Conservation (phyloP, 1,140 invertebrate genomes). For the Onthophagus taurus region DNA sequence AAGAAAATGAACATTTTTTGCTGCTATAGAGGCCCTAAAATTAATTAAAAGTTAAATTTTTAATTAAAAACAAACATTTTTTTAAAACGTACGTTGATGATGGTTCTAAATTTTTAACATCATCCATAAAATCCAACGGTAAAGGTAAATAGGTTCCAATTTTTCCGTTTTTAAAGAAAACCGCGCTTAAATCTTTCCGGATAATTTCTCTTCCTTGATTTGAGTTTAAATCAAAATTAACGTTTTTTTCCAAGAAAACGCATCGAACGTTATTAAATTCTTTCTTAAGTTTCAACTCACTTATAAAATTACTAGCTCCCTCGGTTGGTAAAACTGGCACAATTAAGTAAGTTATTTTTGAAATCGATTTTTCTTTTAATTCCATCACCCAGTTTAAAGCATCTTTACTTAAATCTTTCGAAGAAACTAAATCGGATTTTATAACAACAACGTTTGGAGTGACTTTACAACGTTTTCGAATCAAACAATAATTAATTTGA, state of each 20-base stretch:
- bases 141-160: constrained; percentile 24
- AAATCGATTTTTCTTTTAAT: constrained; percentile 19
- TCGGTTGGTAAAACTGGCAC: constrained; percentile 27
- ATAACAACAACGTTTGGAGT: constrained; percentile 20
- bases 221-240: background rate
- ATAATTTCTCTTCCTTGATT: constrained; percentile 15
- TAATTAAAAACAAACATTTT: background rate
- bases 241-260: constrained; percentile 25
- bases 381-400: constrained; percentile 27
- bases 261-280: constrained; percentile 15
- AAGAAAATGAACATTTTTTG: constrained; percentile 14
- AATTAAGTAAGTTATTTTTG: constrained; percentile 23
- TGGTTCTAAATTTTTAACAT: constrained; percentile 13
- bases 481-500: constrained; percentile 24
- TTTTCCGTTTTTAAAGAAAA: constrained; percentile 25
- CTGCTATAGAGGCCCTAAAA: constrained; percentile 1
- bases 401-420: constrained; percentile 27
- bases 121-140: constrained; percentile 23
- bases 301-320: constrained; percentile 27
- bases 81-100: background rate
- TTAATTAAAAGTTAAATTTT: background rate
- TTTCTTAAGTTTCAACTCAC: constrained; percentile 14
- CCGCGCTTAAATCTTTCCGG: constrained; percentile 21
- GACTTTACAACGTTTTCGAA: constrained; percentile 22
- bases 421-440: constrained; percentile 28